These are phyloP conservation scores for Anolis carolinensis DNA, from an alignment of 2,113 vertebrate genomes.

Conservation along the genomic window DNA sequence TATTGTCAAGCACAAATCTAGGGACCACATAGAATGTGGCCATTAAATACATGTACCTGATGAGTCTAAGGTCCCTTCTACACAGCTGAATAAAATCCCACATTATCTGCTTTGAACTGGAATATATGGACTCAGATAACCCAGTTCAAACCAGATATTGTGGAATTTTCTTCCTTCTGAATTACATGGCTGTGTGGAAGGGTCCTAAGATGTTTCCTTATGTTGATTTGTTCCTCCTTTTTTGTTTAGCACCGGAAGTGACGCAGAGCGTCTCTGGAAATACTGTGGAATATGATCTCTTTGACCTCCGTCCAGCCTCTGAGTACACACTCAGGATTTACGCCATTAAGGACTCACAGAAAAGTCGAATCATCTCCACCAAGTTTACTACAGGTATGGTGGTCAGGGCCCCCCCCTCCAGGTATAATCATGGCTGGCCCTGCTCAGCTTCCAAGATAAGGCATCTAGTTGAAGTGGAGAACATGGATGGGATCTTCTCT, in stretches of 20 bases:
- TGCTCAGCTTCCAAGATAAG: too few species aligned
- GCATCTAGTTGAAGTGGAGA: too few species aligned
- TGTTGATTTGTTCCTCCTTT: neutral
- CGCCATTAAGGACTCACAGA: constrained; percentile 84
- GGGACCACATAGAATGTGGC: too few species aligned
- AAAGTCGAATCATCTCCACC: constrained; percentile 84
- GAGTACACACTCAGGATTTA: constrained; percentile 87
- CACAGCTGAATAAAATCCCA: too few species aligned
- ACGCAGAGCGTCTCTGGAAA: constrained; percentile 90
- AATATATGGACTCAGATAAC: too few species aligned
- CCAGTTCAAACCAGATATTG: too few species aligned
- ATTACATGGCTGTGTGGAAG: too few species aligned
- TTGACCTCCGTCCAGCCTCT: constrained; percentile 85
- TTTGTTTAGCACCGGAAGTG: constrained; percentile 80
- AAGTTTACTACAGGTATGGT: constrained; percentile 89
- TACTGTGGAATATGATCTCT: constrained; percentile 88
- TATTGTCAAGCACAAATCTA: neutral
- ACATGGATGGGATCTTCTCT: too few species aligned
- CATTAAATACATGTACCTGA: neutral
- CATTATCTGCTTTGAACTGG: too few species aligned
- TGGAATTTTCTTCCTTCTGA: too few species aligned
- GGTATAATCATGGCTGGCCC: too few species aligned
- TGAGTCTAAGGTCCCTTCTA: neutral
- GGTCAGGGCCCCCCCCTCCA: too few species aligned
- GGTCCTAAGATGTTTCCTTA: neutral